Evolutionary conservation across 2,113 vertebrate species (phyloP).

Genomic region (Peromyscus californicus): DNA sequence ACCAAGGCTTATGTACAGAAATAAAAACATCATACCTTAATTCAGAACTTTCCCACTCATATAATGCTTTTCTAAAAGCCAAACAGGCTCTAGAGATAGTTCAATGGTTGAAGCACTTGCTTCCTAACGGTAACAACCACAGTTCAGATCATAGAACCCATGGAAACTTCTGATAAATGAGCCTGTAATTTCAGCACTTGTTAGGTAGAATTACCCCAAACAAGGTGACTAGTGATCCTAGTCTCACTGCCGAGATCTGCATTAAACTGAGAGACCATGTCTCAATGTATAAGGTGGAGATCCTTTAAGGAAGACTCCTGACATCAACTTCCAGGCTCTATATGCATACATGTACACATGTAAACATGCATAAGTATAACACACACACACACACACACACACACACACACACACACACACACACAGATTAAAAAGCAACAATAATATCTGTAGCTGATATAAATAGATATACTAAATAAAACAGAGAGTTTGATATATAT

Average conservation of each 20-base stretch:
- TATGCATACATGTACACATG: neutral
- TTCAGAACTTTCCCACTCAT: neutral
- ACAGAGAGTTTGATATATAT: neutral
- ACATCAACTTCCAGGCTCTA: neutral
- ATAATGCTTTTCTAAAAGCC: neutral
- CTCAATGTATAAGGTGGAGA: neutral
- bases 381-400: neutral
- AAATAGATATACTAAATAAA: constrained; percentile 34
- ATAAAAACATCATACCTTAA: neutral
- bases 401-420: neutral
- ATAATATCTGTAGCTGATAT: constrained; percentile 8
- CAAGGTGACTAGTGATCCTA: neutral
- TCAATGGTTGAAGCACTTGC: neutral
- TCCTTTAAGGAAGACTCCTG: neutral
- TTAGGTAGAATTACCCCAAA: neutral
- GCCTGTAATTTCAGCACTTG: neutral
- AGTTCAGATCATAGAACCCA: neutral
- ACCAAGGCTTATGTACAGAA: neutral
- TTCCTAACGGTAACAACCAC: neutral
- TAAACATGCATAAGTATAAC: neutral
- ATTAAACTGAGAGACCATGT: neutral
- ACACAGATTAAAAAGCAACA: neutral
- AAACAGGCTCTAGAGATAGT: neutral
- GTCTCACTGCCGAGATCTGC: neutral
- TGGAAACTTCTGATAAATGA: neutral